Evolutionary conservation across 35 echinoderm and acorn worm genomes (phyloP).

Genomic region (Acanthaster planci): DNA sequence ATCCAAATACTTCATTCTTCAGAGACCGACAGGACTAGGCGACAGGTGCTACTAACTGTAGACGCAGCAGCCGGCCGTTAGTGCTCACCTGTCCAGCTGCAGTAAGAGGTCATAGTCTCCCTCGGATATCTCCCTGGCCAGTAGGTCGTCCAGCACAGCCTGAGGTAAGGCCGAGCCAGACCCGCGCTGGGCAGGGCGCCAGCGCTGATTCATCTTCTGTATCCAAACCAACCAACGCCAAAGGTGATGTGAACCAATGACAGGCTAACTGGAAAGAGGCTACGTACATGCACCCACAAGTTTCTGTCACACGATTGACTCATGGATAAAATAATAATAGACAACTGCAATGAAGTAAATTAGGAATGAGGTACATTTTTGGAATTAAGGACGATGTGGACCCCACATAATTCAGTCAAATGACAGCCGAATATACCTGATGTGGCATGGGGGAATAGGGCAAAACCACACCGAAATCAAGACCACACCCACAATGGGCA

Average conservation of each 20-base stretch:
- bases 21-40: too few species aligned
- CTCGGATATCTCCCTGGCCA: slow-evolving; percentile 84
- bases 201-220: slow-evolving; percentile 94
- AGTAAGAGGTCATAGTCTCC: slow-evolving; percentile 93
- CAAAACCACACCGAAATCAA: too few species aligned
- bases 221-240: neutral
- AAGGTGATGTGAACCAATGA: too few species aligned
- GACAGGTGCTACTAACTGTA: too few species aligned
- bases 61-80: too few species aligned
- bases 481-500: too few species aligned
- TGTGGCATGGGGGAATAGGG: too few species aligned
- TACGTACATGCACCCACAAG: neutral
- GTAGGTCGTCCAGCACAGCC: slow-evolving; percentile 76
- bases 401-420: too few species aligned
- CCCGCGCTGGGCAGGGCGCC: slow-evolving; percentile 85
- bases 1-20: too few species aligned
- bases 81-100: slow-evolving; percentile 85
- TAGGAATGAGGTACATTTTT: too few species aligned
- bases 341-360: neutral
- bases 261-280: neutral
- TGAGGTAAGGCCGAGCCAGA: slow-evolving; percentile 69
- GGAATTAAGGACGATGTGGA: too few species aligned
- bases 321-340: neutral
- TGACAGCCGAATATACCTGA: too few species aligned
- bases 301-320: neutral